phyloP scores from a whole-genome alignment of 2,797 vertebrate genomes.

The Scolopax bukidnonensis region DNA sequence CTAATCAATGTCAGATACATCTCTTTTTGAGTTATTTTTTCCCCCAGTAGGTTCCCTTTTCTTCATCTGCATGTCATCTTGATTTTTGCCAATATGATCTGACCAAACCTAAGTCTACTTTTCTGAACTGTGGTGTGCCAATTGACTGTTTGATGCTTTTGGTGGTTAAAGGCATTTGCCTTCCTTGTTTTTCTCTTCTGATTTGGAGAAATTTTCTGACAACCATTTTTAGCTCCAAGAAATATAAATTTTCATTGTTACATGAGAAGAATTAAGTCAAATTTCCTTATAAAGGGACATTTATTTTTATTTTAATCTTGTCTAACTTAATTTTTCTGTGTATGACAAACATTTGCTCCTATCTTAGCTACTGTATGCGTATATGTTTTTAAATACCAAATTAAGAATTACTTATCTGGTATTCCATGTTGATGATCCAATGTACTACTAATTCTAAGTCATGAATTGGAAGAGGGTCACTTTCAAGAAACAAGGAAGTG shows the following conservation, averaged over 20 bases:
- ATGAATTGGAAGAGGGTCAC: background rate
- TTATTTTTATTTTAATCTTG: background rate
- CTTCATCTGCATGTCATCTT: background rate
- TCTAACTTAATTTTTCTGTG: background rate
- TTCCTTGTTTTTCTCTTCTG: background rate
- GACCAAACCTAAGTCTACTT: background rate
- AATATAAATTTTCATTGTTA: background rate
- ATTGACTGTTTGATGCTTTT: background rate
- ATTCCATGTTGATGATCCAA: background rate
- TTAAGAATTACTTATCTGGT: background rate
- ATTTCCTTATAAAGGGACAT: background rate
- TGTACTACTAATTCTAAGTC: background rate
- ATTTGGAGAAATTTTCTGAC: background rate
- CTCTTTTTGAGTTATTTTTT: conserved; percentile 44
- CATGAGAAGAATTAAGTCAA: background rate
- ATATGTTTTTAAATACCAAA: background rate
- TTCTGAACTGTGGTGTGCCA: background rate
- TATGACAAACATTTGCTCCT: background rate
- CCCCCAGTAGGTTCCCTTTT: background rate
- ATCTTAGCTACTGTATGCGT: background rate
- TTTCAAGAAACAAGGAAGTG: background rate
- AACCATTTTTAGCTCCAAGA: background rate
- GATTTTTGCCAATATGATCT: background rate
- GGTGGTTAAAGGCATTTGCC: background rate
- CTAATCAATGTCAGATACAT: conserved; percentile 12